A percentile compares a stretch with the other conserved stretches of the same genome.
Evolutionary conservation across 2,797 vertebrate genomes (phyloP).

Genomic region (Coregonus suidteri): DNA sequence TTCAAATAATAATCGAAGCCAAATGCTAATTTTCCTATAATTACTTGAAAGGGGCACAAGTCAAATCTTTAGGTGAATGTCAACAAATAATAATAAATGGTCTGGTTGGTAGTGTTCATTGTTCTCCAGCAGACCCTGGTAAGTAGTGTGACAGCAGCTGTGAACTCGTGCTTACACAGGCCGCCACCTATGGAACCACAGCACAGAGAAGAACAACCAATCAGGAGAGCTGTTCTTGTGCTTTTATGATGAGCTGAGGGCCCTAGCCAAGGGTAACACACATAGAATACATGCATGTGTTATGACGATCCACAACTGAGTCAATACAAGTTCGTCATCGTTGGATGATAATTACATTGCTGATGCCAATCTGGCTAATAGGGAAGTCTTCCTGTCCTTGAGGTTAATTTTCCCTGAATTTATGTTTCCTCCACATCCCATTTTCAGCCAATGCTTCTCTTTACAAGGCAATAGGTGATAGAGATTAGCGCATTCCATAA

Average conservation of each 20-base stretch:
- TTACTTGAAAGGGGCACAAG: conserved; percentile 69
- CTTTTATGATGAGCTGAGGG: neutral
- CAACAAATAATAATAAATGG: conserved; percentile 80
- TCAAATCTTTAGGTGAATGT: conserved; percentile 69
- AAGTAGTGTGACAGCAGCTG: conserved; percentile 54
- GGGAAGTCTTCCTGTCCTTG: conserved; percentile 51
- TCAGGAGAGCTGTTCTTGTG: conserved; percentile 42
- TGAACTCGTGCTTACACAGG: conserved; percentile 75
- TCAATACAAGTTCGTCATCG: conserved; percentile 41
- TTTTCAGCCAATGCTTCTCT: conserved; percentile 25
- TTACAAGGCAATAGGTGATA: conserved; percentile 43
- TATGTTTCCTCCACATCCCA: conserved; percentile 11
- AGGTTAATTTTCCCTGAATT: conserved; percentile 8
- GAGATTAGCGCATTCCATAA: conserved; percentile 73
- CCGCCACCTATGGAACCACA: conserved; percentile 55
- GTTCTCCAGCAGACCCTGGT: conserved; percentile 63
- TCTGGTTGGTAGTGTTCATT: conserved; percentile 70
- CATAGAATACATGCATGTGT: neutral
- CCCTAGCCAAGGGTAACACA: neutral
- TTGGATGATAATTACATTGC: conserved; percentile 17
- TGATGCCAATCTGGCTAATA: conserved; percentile 26
- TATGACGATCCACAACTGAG: conserved; percentile 18
- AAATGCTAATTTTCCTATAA: conserved; percentile 78
- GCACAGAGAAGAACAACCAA: conserved; percentile 53
- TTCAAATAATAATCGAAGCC: conserved; percentile 76